Evolutionary conservation across 2,888 invertebrate species (phyloP).

Genomic region (Drosophila nr. perissopoda): DNA sequence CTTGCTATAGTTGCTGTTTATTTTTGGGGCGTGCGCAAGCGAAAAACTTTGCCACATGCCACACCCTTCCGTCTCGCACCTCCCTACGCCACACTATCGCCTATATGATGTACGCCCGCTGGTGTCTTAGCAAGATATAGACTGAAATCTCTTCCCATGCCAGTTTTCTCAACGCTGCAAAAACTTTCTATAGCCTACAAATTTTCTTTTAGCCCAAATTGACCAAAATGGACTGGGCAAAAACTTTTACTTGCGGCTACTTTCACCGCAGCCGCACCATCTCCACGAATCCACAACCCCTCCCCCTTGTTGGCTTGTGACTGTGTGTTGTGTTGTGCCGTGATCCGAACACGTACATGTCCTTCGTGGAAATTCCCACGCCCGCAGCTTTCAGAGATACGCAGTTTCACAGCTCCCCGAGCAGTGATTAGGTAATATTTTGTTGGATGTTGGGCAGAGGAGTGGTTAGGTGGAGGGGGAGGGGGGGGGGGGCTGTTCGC

Average conservation of each 20-base stretch:
- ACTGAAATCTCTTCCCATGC: conserved; percentile 30
- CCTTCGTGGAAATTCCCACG: conserved; percentile 49
- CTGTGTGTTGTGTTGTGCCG: background rate
- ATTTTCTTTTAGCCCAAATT: conserved; percentile 78
- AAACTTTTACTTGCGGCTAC: conserved; percentile 74
- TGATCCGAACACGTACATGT: conserved; percentile 50
- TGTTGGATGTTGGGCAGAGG: conserved; percentile 1
- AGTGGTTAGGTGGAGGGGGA: background rate
- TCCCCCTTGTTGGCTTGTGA: background rate
- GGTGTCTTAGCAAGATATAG: conserved; percentile 63
- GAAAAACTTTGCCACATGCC: conserved; percentile 67
- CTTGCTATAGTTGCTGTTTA: conserved; percentile 77
- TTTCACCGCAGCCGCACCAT: conserved; percentile 48
- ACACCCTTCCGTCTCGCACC: conserved; percentile 38
- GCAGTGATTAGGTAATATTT: conserved; percentile 77
- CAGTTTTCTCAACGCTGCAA: background rate
- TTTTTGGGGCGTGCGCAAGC: conserved; percentile 44
- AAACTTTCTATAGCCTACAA: conserved; percentile 77
- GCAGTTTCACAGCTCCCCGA: conserved; percentile 46
- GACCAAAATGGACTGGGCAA: conserved; percentile 66
- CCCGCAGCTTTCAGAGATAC: conserved; percentile 14
- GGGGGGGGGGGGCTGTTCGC: background rate
- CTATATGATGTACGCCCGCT: conserved; percentile 8
- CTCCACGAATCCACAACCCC: background rate
- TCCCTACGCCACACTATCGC: background rate